phyloP scores from a whole-genome alignment of 1,140 invertebrate genomes.

The Bombus balteatus region DNA sequence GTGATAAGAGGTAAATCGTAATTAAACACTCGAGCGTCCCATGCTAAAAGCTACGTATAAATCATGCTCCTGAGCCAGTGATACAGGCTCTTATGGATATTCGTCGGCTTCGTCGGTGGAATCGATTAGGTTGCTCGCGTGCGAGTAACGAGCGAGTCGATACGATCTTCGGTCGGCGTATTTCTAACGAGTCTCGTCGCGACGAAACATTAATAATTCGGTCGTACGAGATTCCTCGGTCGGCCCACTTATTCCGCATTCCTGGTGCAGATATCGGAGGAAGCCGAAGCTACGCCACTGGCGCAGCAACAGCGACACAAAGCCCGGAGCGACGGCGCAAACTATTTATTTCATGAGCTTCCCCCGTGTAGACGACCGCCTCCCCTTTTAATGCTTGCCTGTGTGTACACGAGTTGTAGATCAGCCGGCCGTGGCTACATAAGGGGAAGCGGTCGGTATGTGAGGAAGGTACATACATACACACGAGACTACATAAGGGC shows the following conservation, averaged over 20 bases:
- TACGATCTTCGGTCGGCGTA: background rate
- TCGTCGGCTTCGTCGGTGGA: background rate
- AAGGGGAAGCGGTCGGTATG: slow-evolving; percentile 41
- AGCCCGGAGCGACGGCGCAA: slow-evolving; percentile 18
- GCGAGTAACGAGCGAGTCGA: background rate
- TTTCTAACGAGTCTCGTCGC: background rate
- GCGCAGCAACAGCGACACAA: background rate
- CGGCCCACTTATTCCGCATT: slow-evolving; percentile 40
- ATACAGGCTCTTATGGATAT: too few relatives aligned
- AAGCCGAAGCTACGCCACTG: slow-evolving; percentile 7
- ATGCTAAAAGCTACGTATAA: too few relatives aligned
- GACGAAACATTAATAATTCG: slow-evolving; percentile 7
- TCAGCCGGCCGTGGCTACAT: slow-evolving; percentile 31
- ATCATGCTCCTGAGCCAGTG: too few relatives aligned
- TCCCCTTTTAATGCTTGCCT: slow-evolving; percentile 32
- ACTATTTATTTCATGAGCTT: slow-evolving; percentile 56
- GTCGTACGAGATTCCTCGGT: background rate
- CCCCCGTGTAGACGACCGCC: slow-evolving; percentile 11
- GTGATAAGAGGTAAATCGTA: too few relatives aligned
- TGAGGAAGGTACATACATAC: slow-evolving; percentile 13
- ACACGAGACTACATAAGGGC: slow-evolving; percentile 29
- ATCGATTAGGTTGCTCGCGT: background rate
- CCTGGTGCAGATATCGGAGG: background rate
- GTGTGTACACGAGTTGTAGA: slow-evolving; percentile 33
- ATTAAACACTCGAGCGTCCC: too few relatives aligned